phyloP scores from a whole-genome alignment of 2,113 vertebrate genomes.

The Arenaria interpres region DNA sequence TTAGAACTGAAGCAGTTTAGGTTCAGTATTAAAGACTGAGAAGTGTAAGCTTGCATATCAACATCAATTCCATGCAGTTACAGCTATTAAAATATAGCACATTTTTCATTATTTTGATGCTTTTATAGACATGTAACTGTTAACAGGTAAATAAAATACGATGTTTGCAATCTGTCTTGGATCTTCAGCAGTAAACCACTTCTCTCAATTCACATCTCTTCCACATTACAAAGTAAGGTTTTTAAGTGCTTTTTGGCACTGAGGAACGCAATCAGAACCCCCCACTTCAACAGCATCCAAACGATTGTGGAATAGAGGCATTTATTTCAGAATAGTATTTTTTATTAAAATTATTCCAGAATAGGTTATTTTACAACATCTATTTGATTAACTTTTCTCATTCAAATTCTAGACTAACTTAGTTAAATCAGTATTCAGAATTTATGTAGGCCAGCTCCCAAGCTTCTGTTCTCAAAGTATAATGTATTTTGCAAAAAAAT shows the following conservation, averaged over 20 bases:
- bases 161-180: not conserved
- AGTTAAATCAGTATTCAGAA: not conserved
- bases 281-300: not conserved
- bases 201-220: not conserved
- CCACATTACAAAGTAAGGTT: not conserved
- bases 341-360: not conserved
- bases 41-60: not conserved
- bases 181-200: not conserved
- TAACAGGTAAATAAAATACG: not conserved
- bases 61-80: not conserved
- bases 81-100: not conserved
- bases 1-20: not conserved
- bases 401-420: not conserved
- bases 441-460: not conserved
- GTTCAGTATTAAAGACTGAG: not conserved
- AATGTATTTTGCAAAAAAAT: not conserved
- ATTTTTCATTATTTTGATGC: not conserved
- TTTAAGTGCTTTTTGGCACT: not conserved
- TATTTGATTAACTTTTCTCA: not conserved
- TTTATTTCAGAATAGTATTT: not conserved
- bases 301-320: not conserved
- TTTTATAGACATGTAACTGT: not conserved
- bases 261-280: not conserved
- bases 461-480: not conserved
- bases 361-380: not conserved